phyloP scores from a whole-genome alignment of 2,797 vertebrate genomes.

The Coranthus polyacanthus region DNA sequence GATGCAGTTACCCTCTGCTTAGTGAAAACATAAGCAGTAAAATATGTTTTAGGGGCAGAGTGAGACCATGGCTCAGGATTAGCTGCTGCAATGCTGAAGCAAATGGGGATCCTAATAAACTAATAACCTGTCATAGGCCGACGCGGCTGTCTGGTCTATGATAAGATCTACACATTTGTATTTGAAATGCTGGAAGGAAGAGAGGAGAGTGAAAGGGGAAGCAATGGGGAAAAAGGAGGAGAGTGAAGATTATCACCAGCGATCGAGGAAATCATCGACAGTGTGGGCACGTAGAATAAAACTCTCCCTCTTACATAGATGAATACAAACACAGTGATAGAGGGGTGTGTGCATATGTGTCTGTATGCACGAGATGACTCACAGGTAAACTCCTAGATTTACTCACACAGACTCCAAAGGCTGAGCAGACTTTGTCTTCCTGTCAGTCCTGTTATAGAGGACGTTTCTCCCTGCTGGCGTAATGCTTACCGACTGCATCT shows the following conservation, averaged over 20 bases:
- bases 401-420: conserved; percentile 22
- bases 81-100: no score
- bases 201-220: conserved; percentile 30
- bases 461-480: conserved; percentile 31
- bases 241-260: conserved; percentile 51
- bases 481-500: conserved; percentile 23
- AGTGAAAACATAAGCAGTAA: neutral
- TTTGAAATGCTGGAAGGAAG: conserved; percentile 29
- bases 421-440: conserved; percentile 29
- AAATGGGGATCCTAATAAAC: no score
- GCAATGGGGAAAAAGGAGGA: conserved; percentile 29
- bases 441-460: conserved; percentile 27
- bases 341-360: conserved; percentile 6
- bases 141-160: conserved; percentile 21
- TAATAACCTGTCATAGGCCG: conserved; percentile 16
- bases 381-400: conserved; percentile 51
- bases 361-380: conserved; percentile 44
- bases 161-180: conserved; percentile 20
- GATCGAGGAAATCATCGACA: conserved; percentile 54
- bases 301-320: conserved; percentile 43
- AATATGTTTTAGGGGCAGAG: neutral
- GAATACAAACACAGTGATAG: conserved; percentile 30
- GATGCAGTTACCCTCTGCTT: neutral
- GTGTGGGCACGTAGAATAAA: conserved; percentile 54
- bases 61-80: neutral